Evolutionary conservation across 2,797 vertebrate genomes (phyloP), one percentile per base, ranked within the genome.

Genomic region (Crax fasciolata): DNA sequence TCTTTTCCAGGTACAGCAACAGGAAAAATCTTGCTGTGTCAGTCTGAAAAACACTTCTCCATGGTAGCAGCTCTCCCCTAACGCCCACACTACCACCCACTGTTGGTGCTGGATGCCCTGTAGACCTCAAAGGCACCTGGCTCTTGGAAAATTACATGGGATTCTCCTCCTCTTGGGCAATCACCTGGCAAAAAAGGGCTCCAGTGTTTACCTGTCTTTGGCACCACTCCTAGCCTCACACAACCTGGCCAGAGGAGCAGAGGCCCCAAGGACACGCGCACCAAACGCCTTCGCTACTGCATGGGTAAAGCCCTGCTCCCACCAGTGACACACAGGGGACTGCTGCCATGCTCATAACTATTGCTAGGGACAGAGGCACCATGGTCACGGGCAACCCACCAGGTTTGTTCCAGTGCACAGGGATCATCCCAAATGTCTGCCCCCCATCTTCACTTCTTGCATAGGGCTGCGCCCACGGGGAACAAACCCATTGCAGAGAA

Each of bases 181-280:
- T 19, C 70, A 27, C 16, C 35, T 83, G 76, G 14, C 48, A 65
- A 0, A 0, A 62, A 57, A 24, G 16, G 11, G 11, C 13, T 12
- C 24, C 7, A 38, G 14, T 10, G 35, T n/a, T 62, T 68, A 44
- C 58, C 39, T 14, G 14, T 28, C 24, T 68, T 41, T 3, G 55
- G 52, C 39, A 51, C 30, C 20, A 20, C 58, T 68, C 38, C 55
- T 62, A 55, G 57, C 16, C 41, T 74, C 44, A 17, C 38, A 30
- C 3, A 88, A 11, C 32, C 16, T 9, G 6, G 18, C 39, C 46
- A 18, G 13, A 66, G 49, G 12, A 73, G n/a, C 17, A 43, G 51
- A 70, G 55, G 12, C 6, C 57, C n/a, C 14, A 25, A 18, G n/a
- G 51, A 23, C 59, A 17, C 0, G 0, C 4, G 17, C 13, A 9